These are phyloP conservation scores for Deroptyus accipitrinus DNA, from an alignment of 2,113 vertebrate genomes.

Conservation along the genomic window DNA sequence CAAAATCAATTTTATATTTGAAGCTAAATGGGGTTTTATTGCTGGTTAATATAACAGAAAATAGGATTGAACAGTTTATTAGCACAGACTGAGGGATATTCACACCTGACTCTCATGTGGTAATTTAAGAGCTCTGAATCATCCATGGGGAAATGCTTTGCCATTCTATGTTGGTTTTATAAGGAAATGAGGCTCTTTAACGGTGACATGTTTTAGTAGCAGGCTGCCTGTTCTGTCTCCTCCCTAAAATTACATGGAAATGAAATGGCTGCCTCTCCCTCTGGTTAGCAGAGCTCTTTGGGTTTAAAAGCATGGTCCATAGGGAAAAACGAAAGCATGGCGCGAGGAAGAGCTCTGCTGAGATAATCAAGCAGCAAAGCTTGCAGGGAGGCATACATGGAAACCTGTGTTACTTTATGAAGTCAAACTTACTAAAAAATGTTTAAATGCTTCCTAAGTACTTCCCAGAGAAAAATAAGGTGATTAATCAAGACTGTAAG, in stretches of 20 bases:
- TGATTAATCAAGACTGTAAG: background rate
- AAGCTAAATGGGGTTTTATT: background rate
- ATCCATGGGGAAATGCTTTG: background rate
- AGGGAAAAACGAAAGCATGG: background rate
- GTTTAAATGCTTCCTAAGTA: background rate
- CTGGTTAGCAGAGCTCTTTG: background rate
- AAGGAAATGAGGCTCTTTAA: background rate
- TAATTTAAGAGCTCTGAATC: background rate
- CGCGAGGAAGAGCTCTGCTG: background rate
- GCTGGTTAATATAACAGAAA: background rate
- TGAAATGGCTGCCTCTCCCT: background rate
- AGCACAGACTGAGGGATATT: background rate
- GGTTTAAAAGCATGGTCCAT: background rate
- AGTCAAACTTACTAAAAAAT: background rate
- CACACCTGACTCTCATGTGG: background rate
- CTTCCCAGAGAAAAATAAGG: background rate
- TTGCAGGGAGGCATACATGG: background rate
- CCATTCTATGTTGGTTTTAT: background rate
- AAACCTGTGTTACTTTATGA: background rate
- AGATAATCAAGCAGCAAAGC: background rate
- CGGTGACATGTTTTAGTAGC: background rate
- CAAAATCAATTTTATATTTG: background rate
- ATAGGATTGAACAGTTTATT: background rate
- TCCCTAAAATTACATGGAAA: background rate
- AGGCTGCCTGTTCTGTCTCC: background rate